Percentiles rank a stretch among this genome's conserved stretches.
These are phyloP conservation scores for Botia almorhae DNA, from an alignment of 2,797 vertebrate species.

Conservation along the genomic window DNA sequence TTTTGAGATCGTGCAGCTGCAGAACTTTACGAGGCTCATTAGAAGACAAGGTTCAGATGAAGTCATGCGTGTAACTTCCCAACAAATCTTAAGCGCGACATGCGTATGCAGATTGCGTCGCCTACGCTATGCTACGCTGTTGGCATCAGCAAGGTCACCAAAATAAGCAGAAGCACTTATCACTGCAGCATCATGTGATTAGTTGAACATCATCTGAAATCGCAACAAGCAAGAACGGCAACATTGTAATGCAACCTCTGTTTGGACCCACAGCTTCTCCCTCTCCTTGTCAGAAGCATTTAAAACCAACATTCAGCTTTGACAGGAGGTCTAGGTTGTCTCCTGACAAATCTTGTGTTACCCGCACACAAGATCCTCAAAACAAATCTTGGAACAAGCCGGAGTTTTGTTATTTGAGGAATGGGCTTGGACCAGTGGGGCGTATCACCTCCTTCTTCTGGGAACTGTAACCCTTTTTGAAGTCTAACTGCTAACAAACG, in stretches of 20 bases:
- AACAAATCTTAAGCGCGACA: background rate
- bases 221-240: background rate
- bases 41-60: background rate
- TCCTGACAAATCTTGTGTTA: conserved; percentile 40
- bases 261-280: conserved; percentile 35
- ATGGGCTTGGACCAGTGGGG: conserved; percentile 40
- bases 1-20: conserved; percentile 22
- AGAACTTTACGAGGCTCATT: background rate
- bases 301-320: conserved; percentile 56
- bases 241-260: conserved; percentile 10
- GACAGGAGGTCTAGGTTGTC: conserved; percentile 56
- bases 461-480: background rate
- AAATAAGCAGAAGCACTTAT: conserved; percentile 19
- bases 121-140: background rate
- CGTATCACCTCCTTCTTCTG: background rate
- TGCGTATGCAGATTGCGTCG: background rate
- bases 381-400: conserved; percentile 25
- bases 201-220: conserved; percentile 24
- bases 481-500: background rate
- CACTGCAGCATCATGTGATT: background rate
- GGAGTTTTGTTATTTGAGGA: conserved; percentile 45
- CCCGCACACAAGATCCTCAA: conserved; percentile 46
- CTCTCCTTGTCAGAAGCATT: conserved; percentile 58
- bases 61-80: too few species aligned
- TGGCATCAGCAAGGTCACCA: background rate